These are phyloP conservation scores for Campodea augens DNA, from an alignment of 1,140 invertebrate species.

Conservation along the genomic window DNA sequence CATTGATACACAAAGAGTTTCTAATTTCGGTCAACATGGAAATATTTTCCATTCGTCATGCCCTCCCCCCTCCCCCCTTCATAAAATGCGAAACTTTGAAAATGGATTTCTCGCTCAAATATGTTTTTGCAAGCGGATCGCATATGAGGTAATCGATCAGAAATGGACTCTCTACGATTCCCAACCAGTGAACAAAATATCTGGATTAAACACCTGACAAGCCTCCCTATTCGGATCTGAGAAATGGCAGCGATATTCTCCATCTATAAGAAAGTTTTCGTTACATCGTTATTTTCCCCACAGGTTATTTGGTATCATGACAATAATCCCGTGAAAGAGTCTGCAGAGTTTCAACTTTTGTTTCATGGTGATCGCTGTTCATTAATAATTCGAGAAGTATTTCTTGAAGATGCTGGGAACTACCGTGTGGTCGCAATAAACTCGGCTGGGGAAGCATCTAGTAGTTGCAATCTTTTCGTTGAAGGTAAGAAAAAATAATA, in stretches of 20 bases:
- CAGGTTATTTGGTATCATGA: constrained; percentile 74
- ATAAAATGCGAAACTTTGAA: too few species aligned
- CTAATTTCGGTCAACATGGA: too few species aligned
- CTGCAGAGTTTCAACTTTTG: constrained; percentile 53
- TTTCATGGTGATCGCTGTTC: constrained; percentile 67
- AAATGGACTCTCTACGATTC: too few species aligned
- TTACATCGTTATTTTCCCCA: not conserved
- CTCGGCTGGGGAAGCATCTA: constrained; percentile 54
- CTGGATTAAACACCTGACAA: too few species aligned
- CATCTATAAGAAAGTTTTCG: not conserved
- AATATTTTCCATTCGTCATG: too few species aligned
- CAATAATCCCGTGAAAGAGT: constrained; percentile 62
- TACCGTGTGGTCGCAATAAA: constrained; percentile 68
- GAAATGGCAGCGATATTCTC: not conserved
- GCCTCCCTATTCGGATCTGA: too few species aligned
- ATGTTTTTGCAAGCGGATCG: too few species aligned
- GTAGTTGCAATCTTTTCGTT: constrained; percentile 43
- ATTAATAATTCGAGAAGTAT: constrained; percentile 50
- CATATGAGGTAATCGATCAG: too few species aligned
- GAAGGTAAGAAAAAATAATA: constrained; percentile 22
- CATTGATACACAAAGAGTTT: too few species aligned
- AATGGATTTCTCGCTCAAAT: too few species aligned
- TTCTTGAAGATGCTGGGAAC: constrained; percentile 50
- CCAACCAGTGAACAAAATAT: too few species aligned
- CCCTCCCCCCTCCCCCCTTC: too few species aligned